phyloP scores from a whole-genome alignment of 2,113 vertebrate species.

The Tetrax tetrax region DNA sequence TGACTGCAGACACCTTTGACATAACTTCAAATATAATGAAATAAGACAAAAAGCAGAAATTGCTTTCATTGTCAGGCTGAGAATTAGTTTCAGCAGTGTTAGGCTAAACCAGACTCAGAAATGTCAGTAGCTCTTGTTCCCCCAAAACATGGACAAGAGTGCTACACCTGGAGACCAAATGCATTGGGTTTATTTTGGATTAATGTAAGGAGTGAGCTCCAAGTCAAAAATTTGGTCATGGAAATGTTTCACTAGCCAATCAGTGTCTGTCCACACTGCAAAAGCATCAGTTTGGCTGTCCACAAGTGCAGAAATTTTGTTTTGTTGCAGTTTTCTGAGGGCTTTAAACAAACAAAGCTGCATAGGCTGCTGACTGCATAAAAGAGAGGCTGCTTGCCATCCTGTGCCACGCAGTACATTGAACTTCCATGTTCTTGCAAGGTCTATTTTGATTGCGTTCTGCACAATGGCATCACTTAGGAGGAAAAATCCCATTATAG shows the following conservation, averaged over 20 bases:
- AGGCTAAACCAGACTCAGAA: neutral
- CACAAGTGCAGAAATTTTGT: neutral
- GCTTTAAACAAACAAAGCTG: neutral
- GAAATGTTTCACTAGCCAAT: neutral
- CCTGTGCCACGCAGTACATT: neutral
- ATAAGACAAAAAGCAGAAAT: neutral
- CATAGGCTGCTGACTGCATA: neutral
- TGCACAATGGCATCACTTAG: neutral
- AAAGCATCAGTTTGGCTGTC: neutral
- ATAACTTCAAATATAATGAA: neutral
- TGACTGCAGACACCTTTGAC: neutral
- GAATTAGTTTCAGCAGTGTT: neutral
- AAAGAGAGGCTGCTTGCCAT: neutral
- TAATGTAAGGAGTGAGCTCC: neutral
- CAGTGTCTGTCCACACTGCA: neutral
- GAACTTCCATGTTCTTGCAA: neutral
- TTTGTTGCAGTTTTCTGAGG: neutral
- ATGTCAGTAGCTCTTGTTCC: neutral
- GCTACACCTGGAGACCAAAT: neutral
- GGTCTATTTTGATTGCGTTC: neutral
- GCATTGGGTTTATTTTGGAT: neutral
- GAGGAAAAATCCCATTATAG: neutral
- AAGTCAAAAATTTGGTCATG: neutral
- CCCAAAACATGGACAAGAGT: neutral
- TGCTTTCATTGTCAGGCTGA: neutral